phyloP scores from a whole-genome alignment of 2,888 invertebrate genomes.

The Hesperia comma region DNA sequence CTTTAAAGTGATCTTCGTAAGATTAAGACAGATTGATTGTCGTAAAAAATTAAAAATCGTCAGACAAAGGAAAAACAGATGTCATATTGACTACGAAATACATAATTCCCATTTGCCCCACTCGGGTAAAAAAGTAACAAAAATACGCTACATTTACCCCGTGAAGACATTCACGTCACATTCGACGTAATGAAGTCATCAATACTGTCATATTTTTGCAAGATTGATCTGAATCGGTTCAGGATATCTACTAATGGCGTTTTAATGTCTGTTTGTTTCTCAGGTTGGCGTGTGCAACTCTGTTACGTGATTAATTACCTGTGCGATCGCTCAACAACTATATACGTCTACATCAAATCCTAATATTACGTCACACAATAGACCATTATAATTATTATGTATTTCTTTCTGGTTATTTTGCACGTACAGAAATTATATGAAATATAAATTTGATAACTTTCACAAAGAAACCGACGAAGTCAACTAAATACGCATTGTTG shows the following conservation, averaged over 20 bases:
- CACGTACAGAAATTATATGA: neutral
- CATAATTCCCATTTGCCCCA: no score
- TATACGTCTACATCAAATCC: neutral
- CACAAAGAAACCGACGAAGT: no score
- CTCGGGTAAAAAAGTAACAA: neutral
- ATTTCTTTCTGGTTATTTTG: neutral
- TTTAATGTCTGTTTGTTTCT: constrained; percentile 15
- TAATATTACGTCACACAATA: neutral
- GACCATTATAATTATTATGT: no score
- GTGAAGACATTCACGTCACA: neutral
- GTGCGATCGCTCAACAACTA: neutral
- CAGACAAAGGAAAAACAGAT: no score
- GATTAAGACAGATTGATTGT: no score
- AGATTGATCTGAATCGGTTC: constrained; percentile 19
- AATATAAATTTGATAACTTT: no score
- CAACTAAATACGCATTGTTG: no score
- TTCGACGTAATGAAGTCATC: neutral
- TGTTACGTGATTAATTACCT: constrained; percentile 24
- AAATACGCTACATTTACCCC: no score
- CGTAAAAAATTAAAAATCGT: no score
- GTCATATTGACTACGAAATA: no score
- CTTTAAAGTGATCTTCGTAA: no score
- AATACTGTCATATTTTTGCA: neutral
- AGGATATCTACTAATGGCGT: constrained; percentile 15
- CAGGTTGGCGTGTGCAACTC: neutral